Base-by-base conservation (phyloP, 2,797 vertebrate genomes). In the Toxotes lorentzi region DNA sequence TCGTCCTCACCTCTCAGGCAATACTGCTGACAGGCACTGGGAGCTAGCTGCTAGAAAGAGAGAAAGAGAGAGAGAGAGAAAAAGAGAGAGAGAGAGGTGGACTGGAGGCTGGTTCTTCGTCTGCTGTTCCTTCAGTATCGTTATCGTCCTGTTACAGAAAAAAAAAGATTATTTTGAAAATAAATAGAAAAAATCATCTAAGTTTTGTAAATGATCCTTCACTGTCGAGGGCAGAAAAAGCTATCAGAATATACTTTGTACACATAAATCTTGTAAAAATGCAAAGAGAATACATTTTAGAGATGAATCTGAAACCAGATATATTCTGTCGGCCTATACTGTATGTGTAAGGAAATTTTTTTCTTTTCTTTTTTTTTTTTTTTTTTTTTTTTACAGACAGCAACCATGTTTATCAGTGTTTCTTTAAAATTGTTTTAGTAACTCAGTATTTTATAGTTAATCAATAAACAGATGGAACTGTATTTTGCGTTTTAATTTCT, bases 41-140 rank as follows among this genome's bases (percentile, higher is more conserved):
- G 93, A 94, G 94, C 90, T 93, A 94, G 95, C 95, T 95, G 95
- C 94, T 95, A 95, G 92, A 91, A 72, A 91, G 86, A 91, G 86
- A 70, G 63, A 75, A 81, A 80, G 61, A 73, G 69, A 56, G 24
- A 57, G 43, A 72, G 53, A 77, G 70, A 82, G 50, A 73, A 66
- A 88, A 81, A 83, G 72, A 83, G 75, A 85, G 84, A 88, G 81
- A 90, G 91, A 86, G 91, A 92, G 91, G 91, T 92, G 94, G 92
- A 95, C 93, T 92, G 95, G 94, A 96, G 95, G 95, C 96, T 95
- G 95, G 95, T 95, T 95, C 94, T 95, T 95, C 92, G 93, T 95
- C 94, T 94, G 93, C 94, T 95, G 93, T 94, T 95, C 93, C 91
- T 94, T 95, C 93, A 87, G 90, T 93, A 93, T 95, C 88, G 86